These are phyloP conservation scores for Panurus biarmicus DNA, from an alignment of 2,113 vertebrate genomes.

Conservation along the genomic window DNA sequence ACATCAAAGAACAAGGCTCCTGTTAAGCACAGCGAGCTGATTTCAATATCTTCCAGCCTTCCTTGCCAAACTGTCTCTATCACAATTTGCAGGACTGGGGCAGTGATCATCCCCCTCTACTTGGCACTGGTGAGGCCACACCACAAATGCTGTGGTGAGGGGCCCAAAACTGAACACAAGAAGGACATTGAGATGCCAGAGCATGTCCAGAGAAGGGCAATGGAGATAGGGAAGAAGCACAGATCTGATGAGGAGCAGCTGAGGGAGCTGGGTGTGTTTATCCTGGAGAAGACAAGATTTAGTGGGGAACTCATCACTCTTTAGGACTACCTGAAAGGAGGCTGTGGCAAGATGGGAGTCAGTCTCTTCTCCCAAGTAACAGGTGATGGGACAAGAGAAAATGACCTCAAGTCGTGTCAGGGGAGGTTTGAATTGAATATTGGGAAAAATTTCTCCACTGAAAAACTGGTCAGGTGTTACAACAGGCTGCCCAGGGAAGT, in stretches of 20 bases:
- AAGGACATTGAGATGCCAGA: background rate
- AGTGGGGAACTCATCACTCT: background rate
- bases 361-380: background rate
- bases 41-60: background rate
- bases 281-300: background rate
- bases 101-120: rapidly evolving
- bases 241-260: background rate
- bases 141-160: background rate
- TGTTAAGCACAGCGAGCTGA: background rate
- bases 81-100: background rate
- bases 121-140: rapidly evolving
- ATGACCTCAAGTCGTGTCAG: background rate
- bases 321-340: background rate
- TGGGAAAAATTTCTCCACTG: background rate
- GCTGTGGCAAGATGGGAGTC: background rate
- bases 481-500: background rate
- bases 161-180: background rate
- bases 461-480: background rate
- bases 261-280: background rate
- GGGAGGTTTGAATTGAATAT: background rate
- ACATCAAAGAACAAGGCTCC: background rate
- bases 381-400: rapidly evolving
- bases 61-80: background rate
- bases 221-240: rapidly evolving
- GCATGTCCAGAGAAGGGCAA: background rate